Evolutionary conservation across 2,113 vertebrate genomes (phyloP).

Genomic region (Tragelaphus strepsiceros): DNA sequence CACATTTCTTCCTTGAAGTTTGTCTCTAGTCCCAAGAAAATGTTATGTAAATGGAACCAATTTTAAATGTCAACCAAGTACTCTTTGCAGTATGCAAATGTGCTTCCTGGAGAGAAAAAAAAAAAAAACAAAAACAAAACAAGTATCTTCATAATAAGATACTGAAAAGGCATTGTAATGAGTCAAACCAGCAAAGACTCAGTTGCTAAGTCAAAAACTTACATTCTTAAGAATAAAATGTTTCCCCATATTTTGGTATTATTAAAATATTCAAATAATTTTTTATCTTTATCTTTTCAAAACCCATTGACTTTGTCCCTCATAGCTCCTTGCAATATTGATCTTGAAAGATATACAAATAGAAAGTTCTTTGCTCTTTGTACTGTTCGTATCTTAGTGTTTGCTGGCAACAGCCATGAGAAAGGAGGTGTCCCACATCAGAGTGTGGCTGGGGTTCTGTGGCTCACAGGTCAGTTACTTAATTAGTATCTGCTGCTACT

Average conservation of each 20-base stretch:
- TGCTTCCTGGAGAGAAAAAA: background rate
- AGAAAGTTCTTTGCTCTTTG: background rate
- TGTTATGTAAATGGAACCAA: conserved; percentile 25
- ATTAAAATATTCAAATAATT: background rate
- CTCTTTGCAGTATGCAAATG: background rate
- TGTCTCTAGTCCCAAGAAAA: conserved; percentile 4
- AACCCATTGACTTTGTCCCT: background rate
- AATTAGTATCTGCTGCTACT: background rate
- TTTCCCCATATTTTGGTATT: background rate
- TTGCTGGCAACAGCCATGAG: background rate
- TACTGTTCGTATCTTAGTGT: background rate
- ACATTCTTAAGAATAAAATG: background rate
- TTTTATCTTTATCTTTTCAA: background rate
- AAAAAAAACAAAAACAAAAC: background rate
- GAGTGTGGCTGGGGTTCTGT: background rate
- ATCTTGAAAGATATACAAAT: background rate
- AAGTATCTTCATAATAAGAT: background rate
- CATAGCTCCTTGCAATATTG: background rate
- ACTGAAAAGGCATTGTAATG: background rate
- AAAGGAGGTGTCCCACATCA: background rate
- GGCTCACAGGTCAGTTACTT: background rate
- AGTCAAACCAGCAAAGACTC: background rate
- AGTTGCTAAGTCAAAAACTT: background rate
- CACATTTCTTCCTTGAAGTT: background rate
- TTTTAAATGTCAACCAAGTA: conserved; percentile 41